These are phyloP conservation scores for Lutraria lutraria DNA, from an alignment of 2,888 invertebrate species.

Conservation along the genomic window DNA sequence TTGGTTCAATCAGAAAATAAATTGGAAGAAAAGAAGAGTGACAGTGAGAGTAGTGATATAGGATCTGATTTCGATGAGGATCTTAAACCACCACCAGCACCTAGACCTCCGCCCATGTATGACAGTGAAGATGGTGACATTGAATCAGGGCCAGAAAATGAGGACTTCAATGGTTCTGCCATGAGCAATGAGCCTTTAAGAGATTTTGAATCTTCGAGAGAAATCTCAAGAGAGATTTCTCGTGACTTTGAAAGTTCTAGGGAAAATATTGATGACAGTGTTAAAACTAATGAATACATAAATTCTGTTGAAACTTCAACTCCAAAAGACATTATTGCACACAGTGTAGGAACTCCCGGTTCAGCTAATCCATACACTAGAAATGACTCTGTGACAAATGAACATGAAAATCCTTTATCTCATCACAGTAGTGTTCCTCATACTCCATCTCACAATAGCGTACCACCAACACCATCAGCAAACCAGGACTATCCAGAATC, in stretches of 20 bases:
- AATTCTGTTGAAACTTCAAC: conserved; percentile 70
- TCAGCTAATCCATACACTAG: conserved; percentile 64
- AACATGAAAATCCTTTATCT: conserved; percentile 63
- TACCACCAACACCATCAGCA: conserved; percentile 64
- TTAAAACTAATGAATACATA: conserved; percentile 60
- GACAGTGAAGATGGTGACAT: conserved; percentile 78
- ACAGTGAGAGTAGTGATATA: conserved; percentile 76
- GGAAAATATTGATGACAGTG: conserved; percentile 68
- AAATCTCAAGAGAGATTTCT: conserved; percentile 62
- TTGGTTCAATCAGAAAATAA: conserved; percentile 46
- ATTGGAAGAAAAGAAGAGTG: conserved; percentile 62
- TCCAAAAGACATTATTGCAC: conserved; percentile 52
- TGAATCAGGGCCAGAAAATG: conserved; percentile 76
- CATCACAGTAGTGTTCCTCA: conserved; percentile 68
- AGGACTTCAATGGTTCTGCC: conserved; percentile 67
- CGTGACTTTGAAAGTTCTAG: conserved; percentile 70
- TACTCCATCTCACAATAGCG: conserved; percentile 68
- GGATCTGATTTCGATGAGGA: conserved; percentile 77
- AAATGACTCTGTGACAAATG: conserved; percentile 66
- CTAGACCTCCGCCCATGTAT: conserved; percentile 76
- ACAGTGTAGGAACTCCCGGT: conserved; percentile 60
- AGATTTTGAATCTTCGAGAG: conserved; percentile 71
- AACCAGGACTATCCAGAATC: conserved; percentile 68
- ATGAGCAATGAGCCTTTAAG: conserved; percentile 68
- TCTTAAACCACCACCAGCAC: conserved; percentile 76